Percentiles rank a stretch among this genome's conserved stretches.
phyloP scores from a whole-genome alignment of 2,888 invertebrate genomes.

The Daptonema setosum region DNA sequence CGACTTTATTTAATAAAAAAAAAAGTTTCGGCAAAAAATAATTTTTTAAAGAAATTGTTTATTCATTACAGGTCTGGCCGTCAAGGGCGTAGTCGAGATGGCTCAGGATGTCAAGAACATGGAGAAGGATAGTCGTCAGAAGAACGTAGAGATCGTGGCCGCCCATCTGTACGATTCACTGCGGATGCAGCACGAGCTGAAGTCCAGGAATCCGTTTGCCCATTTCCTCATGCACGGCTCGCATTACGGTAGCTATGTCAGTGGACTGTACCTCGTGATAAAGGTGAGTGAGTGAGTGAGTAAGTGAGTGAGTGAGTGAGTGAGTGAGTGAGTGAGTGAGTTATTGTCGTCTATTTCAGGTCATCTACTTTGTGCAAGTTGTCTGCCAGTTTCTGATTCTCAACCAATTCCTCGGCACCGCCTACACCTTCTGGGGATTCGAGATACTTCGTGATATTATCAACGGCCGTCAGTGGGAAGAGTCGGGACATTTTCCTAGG shows the following conservation, averaged over 20 bases:
- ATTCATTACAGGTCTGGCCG: constrained; percentile 18
- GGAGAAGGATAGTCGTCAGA: constrained; percentile 28
- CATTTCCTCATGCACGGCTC: not conserved
- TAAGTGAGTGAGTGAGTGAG: not conserved
- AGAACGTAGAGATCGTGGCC: constrained; percentile 31
- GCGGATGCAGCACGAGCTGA: constrained; percentile 30
- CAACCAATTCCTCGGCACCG: constrained; percentile 26
- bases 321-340: not conserved
- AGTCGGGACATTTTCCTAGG: constrained; percentile 25
- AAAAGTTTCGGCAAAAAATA: too few relatives aligned
- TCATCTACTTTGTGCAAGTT: constrained; percentile 22
- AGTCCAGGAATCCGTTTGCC: constrained; percentile 8
- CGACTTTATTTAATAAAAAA: too few relatives aligned
- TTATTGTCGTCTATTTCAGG: not conserved
- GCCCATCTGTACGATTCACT: constrained; percentile 33
- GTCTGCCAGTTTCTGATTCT: constrained; percentile 26
- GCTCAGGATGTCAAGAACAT: constrained; percentile 32
- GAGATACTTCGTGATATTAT: constrained; percentile 25
- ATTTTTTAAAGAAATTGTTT: too few relatives aligned
- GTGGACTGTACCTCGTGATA: constrained; percentile 21
- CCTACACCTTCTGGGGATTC: constrained; percentile 26
- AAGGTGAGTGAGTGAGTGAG: too few relatives aligned
- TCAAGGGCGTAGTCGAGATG: constrained; percentile 30
- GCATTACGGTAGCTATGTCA: constrained; percentile 21
- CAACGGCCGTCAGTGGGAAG: constrained; percentile 23